Conservation (phyloP, 2,888 invertebrate genomes). For the Nomada fabriciana region DNA sequence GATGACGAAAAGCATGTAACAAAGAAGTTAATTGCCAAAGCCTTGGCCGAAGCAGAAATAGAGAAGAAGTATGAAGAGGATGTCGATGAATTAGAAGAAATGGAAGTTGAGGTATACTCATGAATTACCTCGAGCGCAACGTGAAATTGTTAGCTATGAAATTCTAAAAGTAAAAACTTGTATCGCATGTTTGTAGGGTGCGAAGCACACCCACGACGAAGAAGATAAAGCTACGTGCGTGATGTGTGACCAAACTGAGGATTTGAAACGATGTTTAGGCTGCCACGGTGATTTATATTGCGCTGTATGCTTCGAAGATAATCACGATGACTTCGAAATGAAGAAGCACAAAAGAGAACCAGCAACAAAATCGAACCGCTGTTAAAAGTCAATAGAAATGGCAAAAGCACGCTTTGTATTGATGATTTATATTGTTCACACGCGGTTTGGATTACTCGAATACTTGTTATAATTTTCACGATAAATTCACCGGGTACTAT, state of each 20-base stretch:
- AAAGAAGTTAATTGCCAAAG: constrained; percentile 78
- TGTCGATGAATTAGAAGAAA: constrained; percentile 72
- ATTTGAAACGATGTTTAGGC: constrained; percentile 89
- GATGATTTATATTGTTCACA: neutral
- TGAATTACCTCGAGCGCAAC: neutral
- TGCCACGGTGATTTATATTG: constrained; percentile 94
- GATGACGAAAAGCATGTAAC: constrained; percentile 83
- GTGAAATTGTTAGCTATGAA: neutral
- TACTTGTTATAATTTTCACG: constrained; percentile 4
- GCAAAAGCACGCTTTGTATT: constrained; percentile 1
- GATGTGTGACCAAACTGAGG: constrained; percentile 92
- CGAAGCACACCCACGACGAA: constrained; percentile 82
- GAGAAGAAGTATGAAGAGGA: constrained; percentile 82
- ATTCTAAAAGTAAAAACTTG: neutral
- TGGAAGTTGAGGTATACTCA: constrained; percentile 73
- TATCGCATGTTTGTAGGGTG: constrained; percentile 17
- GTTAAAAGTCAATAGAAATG: constrained; percentile 6
- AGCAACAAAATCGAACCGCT: neutral
- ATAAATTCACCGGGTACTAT: neutral
- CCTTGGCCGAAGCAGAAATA: constrained; percentile 85
- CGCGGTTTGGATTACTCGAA: neutral
- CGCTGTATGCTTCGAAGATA: constrained; percentile 89
- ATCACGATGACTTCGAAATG: constrained; percentile 88
- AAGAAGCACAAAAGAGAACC: constrained; percentile 73
- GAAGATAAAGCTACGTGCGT: constrained; percentile 86